Evolutionary conservation across 2,113 vertebrate genomes (phyloP).

Genomic region (Phrynosoma blainvillii): DNA sequence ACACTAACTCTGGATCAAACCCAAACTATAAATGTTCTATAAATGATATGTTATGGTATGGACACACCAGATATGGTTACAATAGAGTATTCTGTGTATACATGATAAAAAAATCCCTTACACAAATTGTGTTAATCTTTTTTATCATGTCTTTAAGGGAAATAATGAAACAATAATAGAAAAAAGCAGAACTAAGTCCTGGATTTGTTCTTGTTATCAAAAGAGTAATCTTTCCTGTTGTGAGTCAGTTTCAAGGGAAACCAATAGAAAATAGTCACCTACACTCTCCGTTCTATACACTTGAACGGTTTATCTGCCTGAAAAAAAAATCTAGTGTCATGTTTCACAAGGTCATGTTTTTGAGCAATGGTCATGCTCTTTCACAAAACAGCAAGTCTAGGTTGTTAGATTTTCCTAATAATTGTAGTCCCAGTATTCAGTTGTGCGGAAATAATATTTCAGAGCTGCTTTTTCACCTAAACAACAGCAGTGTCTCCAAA

Average conservation of each 20-base stretch:
- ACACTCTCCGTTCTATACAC: background rate
- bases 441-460: background rate
- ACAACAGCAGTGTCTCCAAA: conserved; percentile 7
- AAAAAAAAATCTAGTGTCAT: background rate
- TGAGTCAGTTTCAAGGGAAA: conserved; percentile 58
- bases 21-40: background rate
- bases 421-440: background rate
- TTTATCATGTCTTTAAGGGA: background rate
- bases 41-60: conserved; percentile 19
- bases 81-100: background rate
- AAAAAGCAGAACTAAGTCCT: background rate
- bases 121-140: background rate
- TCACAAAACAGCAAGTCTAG: background rate
- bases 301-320: background rate
- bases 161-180: background rate
- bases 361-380: background rate
- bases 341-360: background rate
- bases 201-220: background rate
- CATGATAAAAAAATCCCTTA: background rate
- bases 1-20: too few species aligned
- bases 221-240: conserved; percentile 33
- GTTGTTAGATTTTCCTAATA: background rate
- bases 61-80: background rate
- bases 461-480: background rate
- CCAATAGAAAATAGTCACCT: conserved; percentile 30